Evolutionary conservation across 2,888 invertebrate species (phyloP).

Genomic region (Pachydiplax longipennis): DNA sequence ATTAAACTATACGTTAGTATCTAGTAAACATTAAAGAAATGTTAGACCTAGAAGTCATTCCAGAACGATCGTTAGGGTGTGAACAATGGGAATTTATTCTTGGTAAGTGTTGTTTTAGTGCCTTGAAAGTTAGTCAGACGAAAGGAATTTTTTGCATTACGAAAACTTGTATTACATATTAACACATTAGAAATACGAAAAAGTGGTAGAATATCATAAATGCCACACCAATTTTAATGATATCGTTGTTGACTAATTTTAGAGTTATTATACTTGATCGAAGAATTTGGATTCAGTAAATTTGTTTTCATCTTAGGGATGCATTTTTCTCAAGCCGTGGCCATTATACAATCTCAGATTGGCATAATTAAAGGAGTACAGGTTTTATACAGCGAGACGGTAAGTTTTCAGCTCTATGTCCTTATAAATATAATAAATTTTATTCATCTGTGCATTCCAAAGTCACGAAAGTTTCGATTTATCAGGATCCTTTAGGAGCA

Average conservation of each 20-base stretch:
- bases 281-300: not conserved
- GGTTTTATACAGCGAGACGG: constrained; percentile 95
- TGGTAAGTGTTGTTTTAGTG: constrained; percentile 70
- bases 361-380: constrained; percentile 94
- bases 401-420: constrained; percentile 61
- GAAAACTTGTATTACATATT: not conserved
- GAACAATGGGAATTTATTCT: constrained; percentile 98
- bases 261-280: not conserved
- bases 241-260: not conserved
- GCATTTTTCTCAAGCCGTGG: constrained; percentile 98
- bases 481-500: constrained; percentile 89
- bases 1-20: not conserved
- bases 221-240: not conserved
- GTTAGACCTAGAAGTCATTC: constrained; percentile 96
- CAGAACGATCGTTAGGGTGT: constrained; percentile 93
- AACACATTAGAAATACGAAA: not conserved
- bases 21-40: constrained; percentile 62
- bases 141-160: not conserved
- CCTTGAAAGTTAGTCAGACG: not conserved
- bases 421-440: not conserved
- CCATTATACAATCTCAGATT: constrained; percentile 95
- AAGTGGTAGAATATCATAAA: too few species aligned
- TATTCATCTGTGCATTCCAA: not conserved
- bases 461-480: constrained; percentile 47
- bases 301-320: constrained; percentile 74